Evolutionary conservation across 2,888 invertebrate species (phyloP), one percentile per base, ranked within the genome.

Genomic region (Buathra laborator): DNA sequence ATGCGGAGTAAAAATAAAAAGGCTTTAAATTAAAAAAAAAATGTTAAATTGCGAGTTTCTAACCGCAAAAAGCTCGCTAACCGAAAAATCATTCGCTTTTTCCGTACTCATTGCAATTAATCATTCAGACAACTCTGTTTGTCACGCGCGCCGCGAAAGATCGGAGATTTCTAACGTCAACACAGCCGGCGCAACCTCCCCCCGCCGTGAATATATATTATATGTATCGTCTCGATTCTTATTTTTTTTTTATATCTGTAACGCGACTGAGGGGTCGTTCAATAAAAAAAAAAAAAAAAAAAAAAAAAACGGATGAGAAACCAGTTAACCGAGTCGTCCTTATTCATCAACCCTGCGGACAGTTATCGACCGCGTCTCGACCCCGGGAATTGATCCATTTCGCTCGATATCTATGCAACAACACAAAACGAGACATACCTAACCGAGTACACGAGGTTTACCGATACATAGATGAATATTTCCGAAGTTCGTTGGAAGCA

Each of bases 101-200:
- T 24, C 9, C 46, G 37, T 56, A 24, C 43, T 24, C 44, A 44
- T 74, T 19, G 64, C 62, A 48, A 64, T 64, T 74, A 74, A 74
- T 64, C 62, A 64, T 64, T 74, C 62, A 32, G 48, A 32, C 48
- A 37, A 74, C 64, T 74, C 62, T 74, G 62, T 64, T 46, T 64
- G 48, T 74, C 29, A 72, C 48, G 74, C 62, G 71, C 43, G n/a
- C 51, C 46, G 62, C n/a, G 48, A 32, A 48, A 64, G 64, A 62
- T 74, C 62, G 44, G 19, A 62, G 48, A 74, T 74, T 74, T 32
- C 62, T 29, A 32, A 32, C 64, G 24, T 53, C 46, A 6, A 53
- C 53, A 53, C 53, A 5, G 19, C 53, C 37, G 9, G 37, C 37
- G 37, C 37, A 9, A 37, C 6, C 37, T 37, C 9, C 37, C 9